These are phyloP conservation scores for Pseudochromis fuscus DNA, from an alignment of 2,797 vertebrate species.

Conservation along the genomic window DNA sequence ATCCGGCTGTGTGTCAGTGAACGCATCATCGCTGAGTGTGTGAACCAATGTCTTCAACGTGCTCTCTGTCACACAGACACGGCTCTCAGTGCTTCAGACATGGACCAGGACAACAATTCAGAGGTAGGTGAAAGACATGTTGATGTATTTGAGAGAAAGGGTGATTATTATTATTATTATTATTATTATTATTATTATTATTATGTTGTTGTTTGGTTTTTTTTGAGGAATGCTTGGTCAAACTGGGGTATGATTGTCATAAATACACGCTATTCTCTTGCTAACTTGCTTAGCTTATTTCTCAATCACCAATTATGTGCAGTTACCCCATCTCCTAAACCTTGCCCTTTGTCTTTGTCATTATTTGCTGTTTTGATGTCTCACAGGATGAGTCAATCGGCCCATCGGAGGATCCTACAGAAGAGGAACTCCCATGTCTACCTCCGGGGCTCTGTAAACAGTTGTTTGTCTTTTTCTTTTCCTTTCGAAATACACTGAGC, in stretches of 20 bases:
- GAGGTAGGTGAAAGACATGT: conserved; percentile 75
- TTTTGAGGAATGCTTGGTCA: neutral
- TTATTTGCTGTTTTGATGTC: conserved; percentile 35
- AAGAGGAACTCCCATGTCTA: conserved; percentile 77
- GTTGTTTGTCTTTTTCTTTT: neutral
- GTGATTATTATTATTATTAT: too few species aligned
- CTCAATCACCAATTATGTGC: conserved; percentile 4
- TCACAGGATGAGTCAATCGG: conserved; percentile 81
- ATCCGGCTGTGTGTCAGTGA: conserved; percentile 40
- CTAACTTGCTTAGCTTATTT: neutral
- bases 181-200: too few species aligned
- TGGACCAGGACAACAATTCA: conserved; percentile 85
- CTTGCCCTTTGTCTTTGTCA: neutral
- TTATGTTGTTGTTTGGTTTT: too few species aligned
- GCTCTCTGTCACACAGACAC: conserved; percentile 30
- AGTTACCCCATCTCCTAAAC: conserved; percentile 14
- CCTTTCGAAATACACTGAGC: neutral
- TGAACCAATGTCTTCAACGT: conserved; percentile 13
- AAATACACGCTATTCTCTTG: neutral
- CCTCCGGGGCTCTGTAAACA: conserved; percentile 84
- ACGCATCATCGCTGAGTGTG: conserved; percentile 37
- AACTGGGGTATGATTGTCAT: neutral
- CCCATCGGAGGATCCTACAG: conserved; percentile 72
- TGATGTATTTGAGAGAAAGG: neutral
- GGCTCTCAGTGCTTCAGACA: conserved; percentile 64